Percentiles rank a stretch among this genome's conserved stretches.
phyloP scores from a whole-genome alignment of 2,797 vertebrate species.

The Phrynocephalus forsythii region DNA sequence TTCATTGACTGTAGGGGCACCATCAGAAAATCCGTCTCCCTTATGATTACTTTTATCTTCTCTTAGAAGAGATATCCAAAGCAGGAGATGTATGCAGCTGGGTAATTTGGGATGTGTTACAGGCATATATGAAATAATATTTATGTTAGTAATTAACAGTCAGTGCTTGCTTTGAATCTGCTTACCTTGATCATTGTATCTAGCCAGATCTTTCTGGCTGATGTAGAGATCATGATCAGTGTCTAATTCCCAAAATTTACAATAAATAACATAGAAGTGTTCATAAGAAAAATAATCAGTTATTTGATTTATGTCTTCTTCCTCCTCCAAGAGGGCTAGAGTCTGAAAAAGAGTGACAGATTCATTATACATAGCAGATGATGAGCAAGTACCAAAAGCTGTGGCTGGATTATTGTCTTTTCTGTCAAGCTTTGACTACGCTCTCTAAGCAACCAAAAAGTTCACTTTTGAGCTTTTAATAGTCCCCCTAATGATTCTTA shows the following conservation, averaged over 20 bases:
- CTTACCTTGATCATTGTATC: constrained; percentile 97
- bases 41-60: not conserved
- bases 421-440: not conserved
- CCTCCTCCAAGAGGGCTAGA: constrained; percentile 95
- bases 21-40: not conserved
- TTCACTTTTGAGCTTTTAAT: not conserved
- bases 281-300: constrained; percentile 99
- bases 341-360: constrained; percentile 80
- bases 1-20: not conserved
- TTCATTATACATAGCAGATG: constrained; percentile 39
- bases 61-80: not conserved
- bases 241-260: constrained; percentile 99
- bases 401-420: not conserved
- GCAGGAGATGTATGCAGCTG: not conserved
- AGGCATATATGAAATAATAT: not conserved
- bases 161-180: constrained; percentile 32
- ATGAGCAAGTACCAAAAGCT: constrained; percentile 16
- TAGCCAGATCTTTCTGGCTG: constrained; percentile 92
- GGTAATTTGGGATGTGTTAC: not conserved
- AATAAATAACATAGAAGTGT: constrained; percentile 99
- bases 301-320: constrained; percentile 99
- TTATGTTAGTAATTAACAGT: not conserved
- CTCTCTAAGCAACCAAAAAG: not conserved
- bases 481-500: not conserved
- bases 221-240: constrained; percentile 98